Percentiles rank a stretch among this genome's conserved stretches.
These are phyloP conservation scores for Aphidius gifuensis DNA, from an alignment of 1,140 invertebrate genomes.

Conservation along the genomic window DNA sequence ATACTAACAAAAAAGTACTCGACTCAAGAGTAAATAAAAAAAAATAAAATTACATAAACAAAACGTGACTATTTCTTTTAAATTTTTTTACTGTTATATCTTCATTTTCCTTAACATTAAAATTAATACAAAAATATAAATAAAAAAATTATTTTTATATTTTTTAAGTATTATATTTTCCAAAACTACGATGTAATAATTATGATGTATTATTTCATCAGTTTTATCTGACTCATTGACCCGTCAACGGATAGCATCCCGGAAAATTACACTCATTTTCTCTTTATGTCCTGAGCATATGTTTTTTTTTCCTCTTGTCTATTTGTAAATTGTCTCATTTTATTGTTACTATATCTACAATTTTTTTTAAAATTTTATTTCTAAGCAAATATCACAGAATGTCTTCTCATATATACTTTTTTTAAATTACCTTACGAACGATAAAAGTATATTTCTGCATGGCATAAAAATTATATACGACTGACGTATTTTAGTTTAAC, in stretches of 20 bases:
- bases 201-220: neutral
- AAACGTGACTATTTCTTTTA: conserved; percentile 10
- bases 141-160: neutral
- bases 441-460: too few relatives aligned
- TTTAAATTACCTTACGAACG: too few relatives aligned
- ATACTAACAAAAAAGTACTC: neutral
- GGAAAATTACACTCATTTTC: conserved; percentile 1
- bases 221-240: conserved; percentile 12
- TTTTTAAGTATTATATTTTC: conserved; percentile 12
- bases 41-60: neutral
- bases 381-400: too few relatives aligned
- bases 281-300: neutral
- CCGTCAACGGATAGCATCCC: neutral
- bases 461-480: too few relatives aligned
- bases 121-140: too few relatives aligned
- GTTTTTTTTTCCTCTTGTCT: neutral
- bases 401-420: too few relatives aligned
- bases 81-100: neutral
- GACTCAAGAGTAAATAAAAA: too few relatives aligned
- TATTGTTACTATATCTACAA: neutral
- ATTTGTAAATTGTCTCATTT: too few relatives aligned
- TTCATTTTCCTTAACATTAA: too few relatives aligned
- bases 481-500: too few relatives aligned
- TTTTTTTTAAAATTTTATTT: neutral
- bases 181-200: conserved; percentile 9